These are phyloP conservation scores for Planococcus citri DNA, from an alignment of 1,140 invertebrate species.

Conservation along the genomic window DNA sequence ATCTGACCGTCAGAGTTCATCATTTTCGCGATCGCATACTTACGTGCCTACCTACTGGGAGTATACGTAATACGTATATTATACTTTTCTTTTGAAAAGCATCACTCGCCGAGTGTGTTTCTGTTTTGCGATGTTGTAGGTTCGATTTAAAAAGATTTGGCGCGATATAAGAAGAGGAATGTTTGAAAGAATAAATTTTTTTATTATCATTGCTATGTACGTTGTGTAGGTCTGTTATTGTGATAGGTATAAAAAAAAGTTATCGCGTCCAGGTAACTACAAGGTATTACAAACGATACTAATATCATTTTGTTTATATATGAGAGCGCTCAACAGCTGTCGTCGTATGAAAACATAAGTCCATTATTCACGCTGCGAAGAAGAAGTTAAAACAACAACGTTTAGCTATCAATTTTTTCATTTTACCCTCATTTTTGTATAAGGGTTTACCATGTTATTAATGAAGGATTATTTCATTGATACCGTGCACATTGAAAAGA, in stretches of 20 bases:
- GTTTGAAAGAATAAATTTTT: neutral
- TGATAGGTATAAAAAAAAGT: neutral
- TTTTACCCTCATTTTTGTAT: neutral
- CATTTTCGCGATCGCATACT: neutral
- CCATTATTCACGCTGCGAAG: neutral
- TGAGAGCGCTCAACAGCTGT: neutral
- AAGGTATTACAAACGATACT: neutral
- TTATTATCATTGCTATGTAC: neutral
- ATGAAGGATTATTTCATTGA: neutral
- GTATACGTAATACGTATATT: no score
- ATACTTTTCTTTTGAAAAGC: neutral
- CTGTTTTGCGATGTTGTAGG: no score
- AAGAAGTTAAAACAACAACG: constrained; percentile 4
- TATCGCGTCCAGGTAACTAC: neutral
- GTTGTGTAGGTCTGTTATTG: neutral
- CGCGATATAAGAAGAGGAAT: neutral
- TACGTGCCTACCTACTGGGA: no score
- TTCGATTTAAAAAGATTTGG: neutral
- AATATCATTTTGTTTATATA: neutral
- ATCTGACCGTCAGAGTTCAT: neutral
- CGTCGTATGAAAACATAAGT: neutral
- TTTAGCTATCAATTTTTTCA: neutral
- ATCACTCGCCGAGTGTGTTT: neutral
- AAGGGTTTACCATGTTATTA: neutral
- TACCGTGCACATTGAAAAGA: no score